phyloP scores from a whole-genome alignment of 2,888 invertebrate species.

The Agrypnus murinus region DNA sequence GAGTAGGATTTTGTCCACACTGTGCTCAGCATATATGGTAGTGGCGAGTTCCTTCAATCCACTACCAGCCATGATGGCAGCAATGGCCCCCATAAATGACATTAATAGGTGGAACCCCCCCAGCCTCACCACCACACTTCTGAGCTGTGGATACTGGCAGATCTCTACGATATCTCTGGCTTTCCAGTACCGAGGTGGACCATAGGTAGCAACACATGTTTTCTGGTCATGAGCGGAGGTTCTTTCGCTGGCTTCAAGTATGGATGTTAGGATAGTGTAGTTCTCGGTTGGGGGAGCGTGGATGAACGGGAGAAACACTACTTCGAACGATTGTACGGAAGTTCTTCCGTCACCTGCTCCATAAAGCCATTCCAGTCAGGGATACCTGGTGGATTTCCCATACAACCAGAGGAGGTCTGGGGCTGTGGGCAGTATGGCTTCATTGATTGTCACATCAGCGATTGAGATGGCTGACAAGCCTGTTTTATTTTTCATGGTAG shows the following conservation, averaged over 20 bases:
- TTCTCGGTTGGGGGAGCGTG: not conserved
- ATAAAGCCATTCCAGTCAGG: constrained; percentile 62
- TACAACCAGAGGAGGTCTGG: constrained; percentile 45
- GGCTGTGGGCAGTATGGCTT: not conserved
- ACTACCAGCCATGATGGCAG: constrained; percentile 52
- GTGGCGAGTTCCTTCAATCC: constrained; percentile 56
- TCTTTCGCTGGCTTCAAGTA: not conserved
- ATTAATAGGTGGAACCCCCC: constrained; percentile 57
- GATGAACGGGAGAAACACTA: not conserved
- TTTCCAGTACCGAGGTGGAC: constrained; percentile 54
- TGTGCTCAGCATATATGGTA: constrained; percentile 56
- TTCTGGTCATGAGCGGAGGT: not conserved
- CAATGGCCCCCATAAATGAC: constrained; percentile 55
- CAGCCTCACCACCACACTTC: constrained; percentile 37
- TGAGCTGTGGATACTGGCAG: constrained; percentile 38
- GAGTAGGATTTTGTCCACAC: constrained; percentile 59
- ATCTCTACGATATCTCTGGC: constrained; percentile 55
- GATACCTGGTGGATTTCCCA: constrained; percentile 41
- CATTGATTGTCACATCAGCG: not conserved
- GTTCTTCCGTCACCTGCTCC: constrained; percentile 51
- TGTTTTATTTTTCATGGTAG: not conserved
- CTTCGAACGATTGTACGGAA: not conserved
- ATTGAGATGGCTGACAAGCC: not conserved
- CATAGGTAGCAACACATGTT: not conserved
- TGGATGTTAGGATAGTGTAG: not conserved